phyloP scores from a whole-genome alignment of 2,113 vertebrate species.

The Labeo catla region DNA sequence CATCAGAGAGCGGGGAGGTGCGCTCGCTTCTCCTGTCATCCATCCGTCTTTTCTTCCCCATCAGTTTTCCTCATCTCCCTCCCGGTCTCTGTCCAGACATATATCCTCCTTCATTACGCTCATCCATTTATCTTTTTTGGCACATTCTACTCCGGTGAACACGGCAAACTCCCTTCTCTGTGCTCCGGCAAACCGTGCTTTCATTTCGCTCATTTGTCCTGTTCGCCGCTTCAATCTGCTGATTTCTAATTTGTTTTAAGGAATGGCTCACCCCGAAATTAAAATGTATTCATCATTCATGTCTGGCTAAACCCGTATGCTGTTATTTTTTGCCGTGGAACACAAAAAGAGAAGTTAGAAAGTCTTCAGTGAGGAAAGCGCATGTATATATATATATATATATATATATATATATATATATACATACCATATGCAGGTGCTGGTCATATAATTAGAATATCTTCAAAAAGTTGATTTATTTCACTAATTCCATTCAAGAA shows the following conservation, averaged over 20 bases:
- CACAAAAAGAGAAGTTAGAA: background rate
- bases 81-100: conserved; percentile 16
- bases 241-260: conserved; percentile 6
- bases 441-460: too few relatives aligned
- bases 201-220: background rate
- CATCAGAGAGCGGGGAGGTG: conserved; percentile 80
- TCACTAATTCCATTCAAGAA: too few relatives aligned
- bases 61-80: conserved; percentile 15
- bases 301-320: background rate
- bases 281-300: background rate
- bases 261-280: background rate
- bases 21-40: background rate
- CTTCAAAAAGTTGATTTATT: too few relatives aligned
- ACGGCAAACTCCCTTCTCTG: background rate
- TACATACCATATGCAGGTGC: too few relatives aligned
- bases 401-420: too few relatives aligned
- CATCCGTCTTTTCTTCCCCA: background rate
- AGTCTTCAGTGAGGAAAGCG: background rate
- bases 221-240: background rate
- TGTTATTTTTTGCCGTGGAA: background rate
- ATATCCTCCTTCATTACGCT: conserved; percentile 41
- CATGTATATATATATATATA: too few relatives aligned
- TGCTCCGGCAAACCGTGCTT: background rate
- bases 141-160: conserved; percentile 7
- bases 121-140: conserved; percentile 33